Conservation (phyloP, 2,113 vertebrate genomes). For the Gadus macrocephalus region DNA sequence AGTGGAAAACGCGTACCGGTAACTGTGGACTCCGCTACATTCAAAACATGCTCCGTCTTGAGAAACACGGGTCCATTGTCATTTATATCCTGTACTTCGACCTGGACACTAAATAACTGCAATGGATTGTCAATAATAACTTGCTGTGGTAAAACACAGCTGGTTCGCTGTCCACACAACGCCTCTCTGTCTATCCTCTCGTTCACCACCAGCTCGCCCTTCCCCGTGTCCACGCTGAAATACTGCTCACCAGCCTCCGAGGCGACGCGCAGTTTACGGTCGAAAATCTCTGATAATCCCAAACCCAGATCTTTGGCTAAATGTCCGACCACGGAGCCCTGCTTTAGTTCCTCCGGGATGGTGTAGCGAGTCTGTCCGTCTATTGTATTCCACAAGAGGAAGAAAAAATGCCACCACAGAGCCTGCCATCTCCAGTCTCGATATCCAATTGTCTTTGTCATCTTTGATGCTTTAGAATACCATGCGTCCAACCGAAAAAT, state of each 20-base stretch:
- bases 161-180: conserved; percentile 41
- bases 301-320: conserved; percentile 53
- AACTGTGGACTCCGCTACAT: conserved; percentile 49
- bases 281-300: conserved; percentile 26
- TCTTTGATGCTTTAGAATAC: neutral
- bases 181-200: conserved; percentile 54
- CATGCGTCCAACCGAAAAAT: neutral
- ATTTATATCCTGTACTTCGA: conserved; percentile 54
- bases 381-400: conserved; percentile 47
- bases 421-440: conserved; percentile 37
- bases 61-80: conserved; percentile 48
- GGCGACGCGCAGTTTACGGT: conserved; percentile 43
- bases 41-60: conserved; percentile 24
- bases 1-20: conserved; percentile 44
- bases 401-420: conserved; percentile 32
- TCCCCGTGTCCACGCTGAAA: conserved; percentile 41
- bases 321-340: conserved; percentile 50
- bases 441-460: conserved; percentile 6
- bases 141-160: conserved; percentile 45
- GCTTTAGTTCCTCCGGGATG: conserved; percentile 46
- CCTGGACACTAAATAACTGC: conserved; percentile 36
- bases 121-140: conserved; percentile 41
- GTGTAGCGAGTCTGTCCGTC: conserved; percentile 50
- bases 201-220: conserved; percentile 45
- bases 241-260: conserved; percentile 39